These are phyloP conservation scores for Volucella bombylans DNA, from an alignment of 2,888 invertebrate species.

Conservation along the genomic window DNA sequence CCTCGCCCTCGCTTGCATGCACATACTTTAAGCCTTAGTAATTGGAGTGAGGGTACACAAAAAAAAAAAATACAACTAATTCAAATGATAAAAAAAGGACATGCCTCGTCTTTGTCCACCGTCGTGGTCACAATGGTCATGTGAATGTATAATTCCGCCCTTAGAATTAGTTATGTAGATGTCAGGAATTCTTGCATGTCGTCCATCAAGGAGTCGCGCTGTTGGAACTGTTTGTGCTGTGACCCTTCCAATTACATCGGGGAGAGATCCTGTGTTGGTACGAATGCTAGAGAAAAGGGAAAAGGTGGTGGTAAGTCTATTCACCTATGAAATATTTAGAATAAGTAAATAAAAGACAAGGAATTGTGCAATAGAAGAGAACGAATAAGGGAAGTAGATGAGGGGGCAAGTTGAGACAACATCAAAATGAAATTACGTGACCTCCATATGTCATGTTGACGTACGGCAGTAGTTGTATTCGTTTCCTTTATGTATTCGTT, in stretches of 20 bases:
- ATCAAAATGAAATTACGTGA: conserved; percentile 63
- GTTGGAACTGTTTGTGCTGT: conserved; percentile 67
- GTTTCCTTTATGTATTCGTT: conserved; percentile 21
- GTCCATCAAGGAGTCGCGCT: conserved; percentile 69
- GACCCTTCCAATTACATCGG: conserved; percentile 66
- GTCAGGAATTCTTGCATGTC: conserved; percentile 70
- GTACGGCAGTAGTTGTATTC: neutral
- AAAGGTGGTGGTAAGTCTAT: conserved; percentile 37
- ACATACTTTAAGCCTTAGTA: conserved; percentile 1
- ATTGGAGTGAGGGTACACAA: conserved; percentile 45
- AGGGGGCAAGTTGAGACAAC: conserved; percentile 35
- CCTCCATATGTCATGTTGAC: conserved; percentile 68
- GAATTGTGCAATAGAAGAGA: conserved; percentile 36
- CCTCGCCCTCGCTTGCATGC: conserved; percentile 27
- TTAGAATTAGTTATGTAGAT: conserved; percentile 71
- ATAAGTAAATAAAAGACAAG: conserved; percentile 71
- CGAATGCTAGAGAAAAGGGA: conserved; percentile 5
- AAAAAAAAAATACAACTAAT: neutral
- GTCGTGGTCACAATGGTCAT: conserved; percentile 33
- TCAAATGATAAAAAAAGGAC: conserved; percentile 30
- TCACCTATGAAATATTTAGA: conserved; percentile 68
- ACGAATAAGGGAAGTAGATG: conserved; percentile 6
- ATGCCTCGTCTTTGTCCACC: conserved; percentile 26
- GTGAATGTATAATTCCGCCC: conserved; percentile 59
- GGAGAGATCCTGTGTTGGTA: conserved; percentile 29